These are phyloP conservation scores for Lepilemur ruficaudatus DNA, from an alignment of 2,797 vertebrate genomes.

Conservation along the genomic window DNA sequence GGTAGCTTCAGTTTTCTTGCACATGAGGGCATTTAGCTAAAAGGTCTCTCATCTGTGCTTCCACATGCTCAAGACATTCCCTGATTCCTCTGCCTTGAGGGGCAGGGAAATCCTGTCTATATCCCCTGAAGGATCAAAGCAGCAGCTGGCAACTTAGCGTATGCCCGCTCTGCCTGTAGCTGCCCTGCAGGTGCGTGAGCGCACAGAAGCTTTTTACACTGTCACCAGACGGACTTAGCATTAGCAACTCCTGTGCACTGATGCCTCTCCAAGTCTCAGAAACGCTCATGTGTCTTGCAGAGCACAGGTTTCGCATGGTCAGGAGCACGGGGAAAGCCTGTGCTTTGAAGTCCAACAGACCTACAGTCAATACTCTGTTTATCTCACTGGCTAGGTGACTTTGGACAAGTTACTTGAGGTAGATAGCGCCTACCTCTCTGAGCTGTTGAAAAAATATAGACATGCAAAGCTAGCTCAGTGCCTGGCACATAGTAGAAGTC, in stretches of 20 bases:
- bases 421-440: background rate
- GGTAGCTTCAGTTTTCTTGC: background rate
- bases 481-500: background rate
- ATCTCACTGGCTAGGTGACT: background rate
- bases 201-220: background rate
- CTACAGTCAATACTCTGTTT: background rate
- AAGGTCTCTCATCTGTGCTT: background rate
- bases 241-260: background rate
- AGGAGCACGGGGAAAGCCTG: background rate
- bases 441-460: background rate
- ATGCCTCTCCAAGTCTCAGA: background rate
- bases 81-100: background rate
- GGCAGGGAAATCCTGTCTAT: background rate
- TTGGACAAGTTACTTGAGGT: background rate
- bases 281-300: rapidly evolving
- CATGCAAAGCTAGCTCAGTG: background rate
- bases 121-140: background rate
- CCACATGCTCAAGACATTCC: background rate
- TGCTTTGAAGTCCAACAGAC: background rate
- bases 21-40: background rate
- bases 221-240: background rate
- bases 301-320: background rate
- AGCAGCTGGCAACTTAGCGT: background rate
- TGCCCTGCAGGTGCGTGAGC: background rate
- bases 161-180: background rate